Evolutionary conservation across 2,797 vertebrate species (phyloP).

Genomic region (Chiropotes sagulatus): DNA sequence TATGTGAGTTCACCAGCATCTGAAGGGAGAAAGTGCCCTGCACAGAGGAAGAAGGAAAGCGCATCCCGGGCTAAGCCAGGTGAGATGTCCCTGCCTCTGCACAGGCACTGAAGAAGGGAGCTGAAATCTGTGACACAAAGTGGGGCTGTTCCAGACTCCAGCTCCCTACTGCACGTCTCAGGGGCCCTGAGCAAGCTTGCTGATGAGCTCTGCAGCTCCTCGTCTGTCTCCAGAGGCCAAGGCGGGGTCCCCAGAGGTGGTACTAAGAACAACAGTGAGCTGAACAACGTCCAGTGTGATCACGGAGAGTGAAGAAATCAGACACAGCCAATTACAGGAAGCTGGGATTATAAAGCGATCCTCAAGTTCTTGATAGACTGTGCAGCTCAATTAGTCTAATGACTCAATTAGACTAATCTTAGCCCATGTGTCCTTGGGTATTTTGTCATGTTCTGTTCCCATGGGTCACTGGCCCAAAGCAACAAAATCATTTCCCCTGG

Average conservation of each 20-base stretch:
- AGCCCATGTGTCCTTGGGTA: not conserved
- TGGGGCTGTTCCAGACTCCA: fast-evolving
- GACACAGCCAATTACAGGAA: not conserved
- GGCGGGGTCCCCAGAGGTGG: not conserved
- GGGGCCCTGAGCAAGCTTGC: not conserved
- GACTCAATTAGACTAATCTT: not conserved
- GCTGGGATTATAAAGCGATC: not conserved
- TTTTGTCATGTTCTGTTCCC: not conserved
- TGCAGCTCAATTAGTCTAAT: not conserved
- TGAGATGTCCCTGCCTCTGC: not conserved
- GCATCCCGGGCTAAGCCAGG: not conserved
- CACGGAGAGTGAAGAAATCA: not conserved
- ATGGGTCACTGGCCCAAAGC: not conserved
- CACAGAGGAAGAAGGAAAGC: not conserved
- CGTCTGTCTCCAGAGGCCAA: not conserved
- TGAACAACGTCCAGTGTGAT: not conserved
- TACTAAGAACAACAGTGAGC: not conserved
- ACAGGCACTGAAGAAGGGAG: not conserved
- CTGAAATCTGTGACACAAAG: not conserved
- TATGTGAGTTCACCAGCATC: not conserved
- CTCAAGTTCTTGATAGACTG: not conserved
- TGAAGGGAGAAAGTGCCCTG: not conserved
- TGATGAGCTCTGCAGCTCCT: not conserved
- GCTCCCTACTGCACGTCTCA: fast-evolving
- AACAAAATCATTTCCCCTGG: not conserved